Evolutionary conservation across 2,113 vertebrate species (phyloP).

Genomic region (Arenaria interpres): DNA sequence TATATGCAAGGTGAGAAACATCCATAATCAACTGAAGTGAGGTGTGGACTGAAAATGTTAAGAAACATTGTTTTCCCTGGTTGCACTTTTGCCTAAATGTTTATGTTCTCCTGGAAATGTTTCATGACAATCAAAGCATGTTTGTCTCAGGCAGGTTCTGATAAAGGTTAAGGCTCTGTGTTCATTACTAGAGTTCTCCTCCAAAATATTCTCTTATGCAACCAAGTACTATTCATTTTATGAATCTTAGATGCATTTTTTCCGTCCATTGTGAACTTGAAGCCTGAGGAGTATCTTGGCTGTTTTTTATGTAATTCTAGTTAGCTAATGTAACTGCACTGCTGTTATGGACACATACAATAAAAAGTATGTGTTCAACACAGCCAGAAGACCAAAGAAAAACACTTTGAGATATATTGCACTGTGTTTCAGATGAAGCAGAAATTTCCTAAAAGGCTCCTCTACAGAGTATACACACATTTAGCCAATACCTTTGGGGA

Average conservation of each 20-base stretch:
- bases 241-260: not conserved
- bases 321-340: not conserved
- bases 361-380: not conserved
- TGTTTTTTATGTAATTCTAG: not conserved
- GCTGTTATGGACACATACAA: fast-evolving
- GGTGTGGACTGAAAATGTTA: not conserved
- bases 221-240: not conserved
- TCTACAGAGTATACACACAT: not conserved
- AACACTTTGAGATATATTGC: not conserved
- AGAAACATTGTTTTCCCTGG: not conserved
- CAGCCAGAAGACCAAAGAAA: not conserved
- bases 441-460: not conserved
- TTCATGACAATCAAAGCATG: not conserved
- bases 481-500: not conserved
- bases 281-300: not conserved
- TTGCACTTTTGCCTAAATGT: not conserved
- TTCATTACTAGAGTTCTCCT: not conserved
- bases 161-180: not conserved
- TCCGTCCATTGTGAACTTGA: not conserved
- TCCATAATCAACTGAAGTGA: not conserved
- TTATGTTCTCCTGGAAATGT: not conserved
- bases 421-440: not conserved
- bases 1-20: not conserved
- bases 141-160: not conserved
- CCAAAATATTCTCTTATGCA: not conserved